A percentile compares a stretch with the other conserved stretches of the same genome.
Conservation (phyloP, 2,888 invertebrate genomes). For the Tipula confusa region DNA sequence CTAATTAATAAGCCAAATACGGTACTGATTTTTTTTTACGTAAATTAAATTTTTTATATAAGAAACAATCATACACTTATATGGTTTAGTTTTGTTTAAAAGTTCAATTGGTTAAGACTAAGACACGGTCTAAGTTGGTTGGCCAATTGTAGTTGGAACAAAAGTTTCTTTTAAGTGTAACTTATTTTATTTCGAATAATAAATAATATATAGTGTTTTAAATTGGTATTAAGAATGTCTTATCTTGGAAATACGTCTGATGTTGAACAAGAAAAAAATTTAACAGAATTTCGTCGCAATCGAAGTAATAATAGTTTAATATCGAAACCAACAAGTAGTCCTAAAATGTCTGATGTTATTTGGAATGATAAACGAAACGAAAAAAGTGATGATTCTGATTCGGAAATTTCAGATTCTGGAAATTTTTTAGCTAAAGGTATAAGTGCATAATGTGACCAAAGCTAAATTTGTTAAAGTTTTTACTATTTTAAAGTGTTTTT, state of each 20-base stretch:
- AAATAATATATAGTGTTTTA: background rate
- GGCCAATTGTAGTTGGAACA: background rate
- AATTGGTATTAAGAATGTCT: constrained; percentile 41
- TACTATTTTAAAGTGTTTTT: too few species aligned
- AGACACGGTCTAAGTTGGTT: constrained; percentile 25
- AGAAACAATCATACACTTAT: background rate
- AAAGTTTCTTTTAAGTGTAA: background rate
- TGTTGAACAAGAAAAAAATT: constrained; percentile 47
- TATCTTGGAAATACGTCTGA: constrained; percentile 48
- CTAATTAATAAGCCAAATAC: background rate
- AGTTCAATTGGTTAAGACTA: background rate
- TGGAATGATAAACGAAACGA: constrained; percentile 49
- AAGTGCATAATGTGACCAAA: background rate
- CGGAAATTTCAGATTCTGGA: constrained; percentile 69
- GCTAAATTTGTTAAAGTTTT: background rate
- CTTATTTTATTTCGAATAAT: background rate
- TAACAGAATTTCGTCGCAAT: constrained; percentile 37
- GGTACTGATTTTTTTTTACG: background rate
- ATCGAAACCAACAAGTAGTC: constrained; percentile 42
- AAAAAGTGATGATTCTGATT: constrained; percentile 74
- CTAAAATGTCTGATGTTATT: constrained; percentile 46
- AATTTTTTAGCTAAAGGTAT: constrained; percentile 72
- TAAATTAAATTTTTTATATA: constrained; percentile 26
- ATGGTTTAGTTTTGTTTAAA: constrained; percentile 26
- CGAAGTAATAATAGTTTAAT: constrained; percentile 37